Evolutionary conservation across 2,113 vertebrate species (phyloP).

Genomic region (Petroica traversi): DNA sequence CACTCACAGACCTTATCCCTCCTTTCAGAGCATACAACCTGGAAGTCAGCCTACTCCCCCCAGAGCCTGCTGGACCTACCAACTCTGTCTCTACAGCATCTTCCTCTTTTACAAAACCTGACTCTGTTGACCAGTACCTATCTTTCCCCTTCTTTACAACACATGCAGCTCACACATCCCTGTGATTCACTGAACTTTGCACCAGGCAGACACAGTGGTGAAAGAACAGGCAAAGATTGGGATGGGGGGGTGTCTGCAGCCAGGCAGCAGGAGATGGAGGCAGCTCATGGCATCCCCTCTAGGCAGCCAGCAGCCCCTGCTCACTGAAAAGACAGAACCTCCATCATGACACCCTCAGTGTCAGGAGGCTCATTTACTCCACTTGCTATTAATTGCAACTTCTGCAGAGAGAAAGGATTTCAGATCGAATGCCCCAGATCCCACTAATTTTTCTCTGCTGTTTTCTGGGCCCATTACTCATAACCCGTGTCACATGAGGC

Average conservation of each 20-base stretch:
- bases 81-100: not conserved
- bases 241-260: not conserved
- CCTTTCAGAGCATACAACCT: not conserved
- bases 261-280: not conserved
- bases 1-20: not conserved
- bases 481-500: constrained; percentile 21
- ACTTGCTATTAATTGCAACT: not conserved
- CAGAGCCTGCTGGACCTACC: not conserved
- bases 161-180: not conserved
- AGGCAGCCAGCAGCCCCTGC: not conserved
- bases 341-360: not conserved
- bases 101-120: not conserved
- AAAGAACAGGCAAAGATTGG: not conserved
- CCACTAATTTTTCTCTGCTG: not conserved
- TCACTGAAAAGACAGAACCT: not conserved
- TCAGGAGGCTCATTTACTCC: not conserved
- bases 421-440: not conserved
- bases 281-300: not conserved
- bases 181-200: not conserved
- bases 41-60: not conserved
- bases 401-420: not conserved
- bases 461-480: not conserved
- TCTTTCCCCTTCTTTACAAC: not conserved
- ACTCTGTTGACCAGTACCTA: not conserved
- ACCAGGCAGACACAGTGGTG: not conserved